Base-by-base conservation (phyloP, 2,888 invertebrate genomes). In the Microplitis manilae region DNA sequence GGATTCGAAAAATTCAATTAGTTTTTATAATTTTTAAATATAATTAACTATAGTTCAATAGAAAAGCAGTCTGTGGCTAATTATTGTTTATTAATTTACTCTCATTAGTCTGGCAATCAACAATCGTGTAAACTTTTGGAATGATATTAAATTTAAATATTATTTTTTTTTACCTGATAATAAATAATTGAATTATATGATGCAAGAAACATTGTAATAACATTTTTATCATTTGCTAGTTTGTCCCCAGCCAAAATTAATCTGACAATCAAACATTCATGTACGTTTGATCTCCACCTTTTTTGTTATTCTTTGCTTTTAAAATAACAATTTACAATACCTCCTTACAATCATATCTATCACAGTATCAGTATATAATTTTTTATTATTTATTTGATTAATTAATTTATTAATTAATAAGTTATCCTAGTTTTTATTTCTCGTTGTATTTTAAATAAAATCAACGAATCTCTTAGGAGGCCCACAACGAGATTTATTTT, bases 331-430 rank as follows among this genome's bases (percentile, higher is more conserved):
- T 78, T 60, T 20, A 72, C 64, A 62, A 69, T 61, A 40, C 39
- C 71, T 59, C 59, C 84, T 85, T 85, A 83, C 83, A 83, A 84
- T 85, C 85, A 86, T 87, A 88, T 84, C 86, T 88, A 89, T 88
- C 88, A 87, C 87, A 87, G 86, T 83, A 82, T 86, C 84, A 87
- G 87, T 87, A 86, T 85, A 87, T 86, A 75, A 67, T 68, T 73
- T 50, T 50, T 50, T 50, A 50, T 50, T 50, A 50, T 50, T 50
- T 50, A 50, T 13, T 50, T 50, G 30, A 30, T 30, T 30, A 30
- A 30, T 30, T 30, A 30, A 30, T 30, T 30, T 30, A 30, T 30
- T 30, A 30, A 30, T 30, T 13, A 50, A 13, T 50, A 13, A 50
- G 50, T 50, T 13, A 50, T 50, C 4, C 50, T 50, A 50, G 13